Evolutionary conservation across 1,140 invertebrate genomes (phyloP), one percentile per base, ranked within the genome.

Genomic region (Melanaphis sacchari): DNA sequence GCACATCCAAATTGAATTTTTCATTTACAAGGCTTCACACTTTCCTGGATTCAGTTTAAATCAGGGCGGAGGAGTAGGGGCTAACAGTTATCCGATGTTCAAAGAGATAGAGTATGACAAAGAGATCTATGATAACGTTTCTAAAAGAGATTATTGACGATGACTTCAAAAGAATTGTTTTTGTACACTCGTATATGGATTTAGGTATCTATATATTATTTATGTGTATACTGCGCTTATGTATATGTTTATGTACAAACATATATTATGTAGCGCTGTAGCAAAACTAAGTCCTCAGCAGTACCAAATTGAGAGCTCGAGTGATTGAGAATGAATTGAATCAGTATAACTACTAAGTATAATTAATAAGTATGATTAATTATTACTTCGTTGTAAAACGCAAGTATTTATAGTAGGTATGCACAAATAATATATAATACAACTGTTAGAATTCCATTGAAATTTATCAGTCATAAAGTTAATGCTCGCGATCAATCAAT

Each of bases 91-190:
- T 66, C 52, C 90, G 59, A 76, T 91, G 36, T 81, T 91, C 90
- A 91, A 91, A 76, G 90, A 43, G 59, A 91, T 31, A 81, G 90
- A 81, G 40, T 15, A 81, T 81, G 90, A 91, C 90, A 91, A 91
- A 91, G 66, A 91, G 90, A 66, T 76, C 90, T 91, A 91, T 81
- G 90, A 82, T 82, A 92, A 49, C 91, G 76, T 84, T 82, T 41
- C 43, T 40, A 49, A 92, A 92, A 92, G 76, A 92, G 76, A 92
- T 92, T 92, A 92, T 92, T 76, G 90, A 11, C 24, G 59, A 66
- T n/a, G n/a, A 92, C 91, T 92, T 92, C 59, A 92, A 92, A 92
- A 46, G 91, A 43, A 82, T 92, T 92, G 76, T 92, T 92, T 92
- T 82, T 84, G n/a, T 41, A 21, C 31, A 21, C 31, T n/a, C 90